Evolutionary conservation across 2,113 vertebrate genomes (phyloP), one percentile per base, ranked within the genome.

Genomic region (Chaetodon trifascialis): DNA sequence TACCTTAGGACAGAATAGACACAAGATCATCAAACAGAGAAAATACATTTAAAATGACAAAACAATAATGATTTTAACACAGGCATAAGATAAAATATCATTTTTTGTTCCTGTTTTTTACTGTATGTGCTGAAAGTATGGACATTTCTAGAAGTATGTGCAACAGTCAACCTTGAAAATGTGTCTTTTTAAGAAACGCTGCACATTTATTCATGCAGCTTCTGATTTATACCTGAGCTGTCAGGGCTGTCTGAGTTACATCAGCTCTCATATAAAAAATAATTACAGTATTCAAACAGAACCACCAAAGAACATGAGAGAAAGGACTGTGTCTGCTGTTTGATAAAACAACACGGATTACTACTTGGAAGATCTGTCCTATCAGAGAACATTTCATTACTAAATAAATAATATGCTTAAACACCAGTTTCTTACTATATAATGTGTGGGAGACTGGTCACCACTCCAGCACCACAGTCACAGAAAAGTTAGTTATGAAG

Each of bases 1-100:
- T 38, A 99, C 98, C 98, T 99, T 79, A 62, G 83, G 59, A 62
- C 54, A 89, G 47, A 70, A 46, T 11, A 30, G 12, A 89, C 63
- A 64, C 14, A 44, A 46, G 15, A 56, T 11, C 11, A 11, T 52
- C n/a, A 73, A 34, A 47, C 5, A 44, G 11, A 34, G 16, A 65
- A 36, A 36, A 23, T 12, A 44, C 34, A 55, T 38, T 79, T 30
- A 8, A 36, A 10, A 11, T 30, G 16, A 52, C 2, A 55, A 5
- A 38, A 17, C 5, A 21, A 14, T 14, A 52, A 54, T 7, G 9
- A 60, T 60, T 60, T 17, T 2, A 46, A 46, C 1, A 11, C 44
- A 46, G 8, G 11, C 3, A 12, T 3, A 46, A 46, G 44, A 12
- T 1, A 30, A 30, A 30, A 30, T 30, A 30, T 30, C 30, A 30